Evolutionary conservation across 1,140 invertebrate species (phyloP).

Genomic region (Temnothorax curvispinosus): DNA sequence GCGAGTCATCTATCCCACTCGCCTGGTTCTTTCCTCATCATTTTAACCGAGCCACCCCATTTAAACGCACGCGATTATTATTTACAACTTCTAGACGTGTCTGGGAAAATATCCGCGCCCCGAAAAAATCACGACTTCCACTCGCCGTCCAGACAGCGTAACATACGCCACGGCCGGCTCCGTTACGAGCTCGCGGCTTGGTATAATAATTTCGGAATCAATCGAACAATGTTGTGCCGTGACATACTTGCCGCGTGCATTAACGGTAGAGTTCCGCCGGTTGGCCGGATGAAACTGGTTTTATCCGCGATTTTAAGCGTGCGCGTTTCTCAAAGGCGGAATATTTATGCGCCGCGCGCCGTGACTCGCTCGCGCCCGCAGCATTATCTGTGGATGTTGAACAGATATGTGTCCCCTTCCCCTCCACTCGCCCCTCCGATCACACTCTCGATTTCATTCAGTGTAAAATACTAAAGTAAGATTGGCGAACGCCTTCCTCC

Average conservation of each 20-base stretch:
- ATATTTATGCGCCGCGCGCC: constrained; percentile 36
- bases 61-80: not conserved
- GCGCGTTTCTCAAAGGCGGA: constrained; percentile 32
- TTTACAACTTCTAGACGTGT: not conserved
- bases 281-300: constrained; percentile 53
- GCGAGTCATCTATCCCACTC: too few species aligned
- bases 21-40: not conserved
- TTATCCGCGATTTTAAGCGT: constrained; percentile 39
- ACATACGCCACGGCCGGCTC: not conserved
- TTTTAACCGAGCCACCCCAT: not conserved
- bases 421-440: not conserved
- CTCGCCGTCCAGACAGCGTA: not conserved
- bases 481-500: constrained; percentile 15
- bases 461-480: not conserved
- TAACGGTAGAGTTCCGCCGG: constrained; percentile 40
- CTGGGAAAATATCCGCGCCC: not conserved
- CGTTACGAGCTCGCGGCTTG: not conserved
- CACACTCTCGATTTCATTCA: constrained; percentile 49
- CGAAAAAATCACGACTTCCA: not conserved
- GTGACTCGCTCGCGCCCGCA: not conserved
- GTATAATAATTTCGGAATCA: constrained; percentile 21
- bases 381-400: constrained; percentile 29
- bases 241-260: constrained; percentile 41
- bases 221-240: constrained; percentile 37
- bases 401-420: constrained; percentile 1